Conservation (phyloP, 1,140 invertebrate genomes). For the Hypsibius dujardini region DNA sequence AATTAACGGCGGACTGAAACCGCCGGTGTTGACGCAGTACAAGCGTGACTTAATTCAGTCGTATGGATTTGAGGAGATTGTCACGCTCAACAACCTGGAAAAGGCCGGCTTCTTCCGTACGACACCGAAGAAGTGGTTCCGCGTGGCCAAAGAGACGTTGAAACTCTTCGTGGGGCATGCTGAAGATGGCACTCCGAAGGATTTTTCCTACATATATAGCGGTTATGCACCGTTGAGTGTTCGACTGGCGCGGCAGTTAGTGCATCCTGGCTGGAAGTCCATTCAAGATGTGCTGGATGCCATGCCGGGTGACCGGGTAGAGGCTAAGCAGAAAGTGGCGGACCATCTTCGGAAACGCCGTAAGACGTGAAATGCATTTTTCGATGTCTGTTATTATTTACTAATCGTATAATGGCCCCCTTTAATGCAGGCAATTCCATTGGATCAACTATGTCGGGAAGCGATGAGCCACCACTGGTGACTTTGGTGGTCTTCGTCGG, state of each 20-base stretch:
- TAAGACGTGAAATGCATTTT: background rate
- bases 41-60: slow-evolving; percentile 68
- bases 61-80: slow-evolving; percentile 68
- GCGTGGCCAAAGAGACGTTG: background rate
- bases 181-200: slow-evolving; percentile 28
- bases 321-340: slow-evolving; percentile 8
- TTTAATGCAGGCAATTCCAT: slow-evolving; percentile 20
- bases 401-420: background rate
- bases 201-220: slow-evolving; percentile 80
- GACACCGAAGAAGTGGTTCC: slow-evolving; percentile 35
- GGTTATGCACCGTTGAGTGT: slow-evolving; percentile 81
- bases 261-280: slow-evolving; percentile 59
- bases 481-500: slow-evolving; percentile 88
- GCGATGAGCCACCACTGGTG: slow-evolving; percentile 38
- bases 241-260: slow-evolving; percentile 63
- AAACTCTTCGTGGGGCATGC: slow-evolving; percentile 17
- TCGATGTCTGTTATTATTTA: slow-evolving; percentile 1
- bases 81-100: slow-evolving; percentile 68
- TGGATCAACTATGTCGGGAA: slow-evolving; percentile 21
- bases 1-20: slow-evolving; percentile 70
- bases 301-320: background rate
- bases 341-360: slow-evolving; percentile 12
- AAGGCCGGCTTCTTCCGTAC: slow-evolving; percentile 58
- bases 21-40: slow-evolving; percentile 73
- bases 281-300: slow-evolving; percentile 45